Evolutionary conservation across 2,797 vertebrate species (phyloP), one percentile per base, ranked within the genome.

Genomic region (Cephalopachus bancanus): DNA sequence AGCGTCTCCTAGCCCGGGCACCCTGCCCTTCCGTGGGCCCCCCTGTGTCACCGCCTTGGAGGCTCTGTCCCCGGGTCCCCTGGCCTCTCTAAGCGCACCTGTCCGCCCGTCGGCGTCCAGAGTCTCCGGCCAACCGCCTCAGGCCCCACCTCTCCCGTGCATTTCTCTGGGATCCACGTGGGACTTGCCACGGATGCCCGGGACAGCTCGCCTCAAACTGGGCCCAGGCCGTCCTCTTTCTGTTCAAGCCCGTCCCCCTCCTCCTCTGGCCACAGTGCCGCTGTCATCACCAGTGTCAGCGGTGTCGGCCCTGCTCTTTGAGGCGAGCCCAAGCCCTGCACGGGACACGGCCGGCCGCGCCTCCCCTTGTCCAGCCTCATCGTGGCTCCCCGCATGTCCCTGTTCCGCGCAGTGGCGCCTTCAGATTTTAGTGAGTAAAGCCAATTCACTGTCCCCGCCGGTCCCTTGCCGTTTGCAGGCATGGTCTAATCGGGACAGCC

Each of bases 281-380:
- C 14, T 12, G 86, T 7, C 33, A 9, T 10, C 22, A 14, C 55
- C 14, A 3, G 14, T 26, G 9, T 76, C 30, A 37, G 28, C 12
- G 33, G 67, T 33, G 37, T 30, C 44, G 37, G 37, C 44, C 65
- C 19, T 28, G 14, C 7, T 33, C 10, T 44, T 53, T 19, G n/a
- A 53, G 26, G 44, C 8, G 26, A 16, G 37, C 64, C 88, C 33
- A 1, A 16, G 17, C 24, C 76, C 59, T 10, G 14, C 57, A 65
- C 24, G 69, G 69, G n/a, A 26, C n/a, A 0, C 69, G 6, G 28
- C 28, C 10, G 78, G 33, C 62, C 4, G 55, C 0, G 17, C 79
- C 67, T n/a, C 51, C 79, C 14, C 16, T 1, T 0, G 19, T 49
- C n/a, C 1, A 0, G 5, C n/a, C 71, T 28, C 3, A 0, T 3